phyloP scores from a whole-genome alignment of 2,888 invertebrate species.

The Drosophila testacea region DNA sequence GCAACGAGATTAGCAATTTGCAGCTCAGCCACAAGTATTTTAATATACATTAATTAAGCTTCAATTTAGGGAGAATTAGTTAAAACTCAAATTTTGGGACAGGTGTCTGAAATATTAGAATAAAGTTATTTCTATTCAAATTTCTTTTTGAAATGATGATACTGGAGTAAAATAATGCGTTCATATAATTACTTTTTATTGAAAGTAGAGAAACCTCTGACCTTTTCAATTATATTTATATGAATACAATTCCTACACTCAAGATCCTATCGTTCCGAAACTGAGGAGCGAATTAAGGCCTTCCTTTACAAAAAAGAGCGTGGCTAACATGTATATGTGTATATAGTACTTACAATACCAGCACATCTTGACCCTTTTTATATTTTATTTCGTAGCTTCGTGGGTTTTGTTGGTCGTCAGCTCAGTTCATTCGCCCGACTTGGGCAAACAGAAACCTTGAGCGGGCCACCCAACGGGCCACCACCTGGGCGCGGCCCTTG shows the following conservation, averaged over 20 bases:
- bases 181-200: slow-evolving; percentile 1
- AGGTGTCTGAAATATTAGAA: no score
- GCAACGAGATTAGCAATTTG: no score
- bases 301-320: slow-evolving; percentile 3
- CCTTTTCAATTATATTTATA: slow-evolving; percentile 3
- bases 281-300: neutral
- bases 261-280: neutral
- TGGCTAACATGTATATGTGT: slow-evolving; percentile 4
- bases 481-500: slow-evolving; percentile 27
- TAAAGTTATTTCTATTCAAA: no score
- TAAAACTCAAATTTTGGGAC: no score
- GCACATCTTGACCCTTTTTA: slow-evolving; percentile 59
- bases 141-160: no score
- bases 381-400: slow-evolving; percentile 9
- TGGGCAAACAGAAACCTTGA: slow-evolving; percentile 26
- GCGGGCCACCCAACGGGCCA: slow-evolving; percentile 25
- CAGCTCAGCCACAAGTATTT: no score
- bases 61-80: no score
- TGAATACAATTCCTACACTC: slow-evolving; percentile 1
- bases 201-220: neutral
- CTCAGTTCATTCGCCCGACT: slow-evolving; percentile 59
- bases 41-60: no score
- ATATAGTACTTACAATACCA: slow-evolving; percentile 5
- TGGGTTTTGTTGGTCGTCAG: slow-evolving; percentile 4
- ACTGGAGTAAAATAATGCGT: no score